Evolutionary conservation across 37 sponge, comb jelly and placozoan genomes (phyloP), one percentile per base, ranked within the genome.

Genomic region (Beroe ovata): DNA sequence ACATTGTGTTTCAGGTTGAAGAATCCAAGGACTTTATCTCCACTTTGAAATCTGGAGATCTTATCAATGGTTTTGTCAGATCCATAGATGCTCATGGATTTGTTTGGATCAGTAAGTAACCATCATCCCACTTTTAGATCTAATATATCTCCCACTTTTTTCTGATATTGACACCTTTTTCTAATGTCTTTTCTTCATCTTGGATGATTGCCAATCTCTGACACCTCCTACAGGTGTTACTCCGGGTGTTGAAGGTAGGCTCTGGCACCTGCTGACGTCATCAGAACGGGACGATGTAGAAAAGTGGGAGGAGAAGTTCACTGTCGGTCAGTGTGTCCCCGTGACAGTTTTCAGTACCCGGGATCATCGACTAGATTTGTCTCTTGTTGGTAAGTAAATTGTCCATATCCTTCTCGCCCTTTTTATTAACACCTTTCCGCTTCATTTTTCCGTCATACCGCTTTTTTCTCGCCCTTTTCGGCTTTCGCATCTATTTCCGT

Each of bases 91-190:
- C 0, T 25, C 11, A 19, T 39, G 84, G 84, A 2, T 77, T 77
- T 54, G 8, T 77, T n/a, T 77, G 84, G 84, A 77, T 77, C 18
- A 77, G 84, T 77, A 20, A 77, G 84, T 77, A n/a, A n/a, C n/a
- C n/a, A n/a, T n/a, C n/a, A n/a, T n/a, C n/a, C 18, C 59, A 19
- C 16, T 19, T 58, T 11, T 11, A 18, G 59, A 11, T 58, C 59
- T 58, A 18, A 58, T 58, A 58, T 58, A 58, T 19, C 59, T 19
- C 11, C 59, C 59, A 58, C 59, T 19, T 58, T 58, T 19, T 58
- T 19, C 59, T 58, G 59, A 18, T 58, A 58, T 18, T n/a, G n/a
- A n/a, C n/a, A n/a, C n/a, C n/a, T n/a, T n/a, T n/a, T n/a, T n/a
- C n/a, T n/a, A n/a, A n/a, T n/a, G n/a, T n/a, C n/a, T n/a, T n/a